Conservation (phyloP, 2,888 invertebrate genomes). For the Caenorhabditis becei region DNA sequence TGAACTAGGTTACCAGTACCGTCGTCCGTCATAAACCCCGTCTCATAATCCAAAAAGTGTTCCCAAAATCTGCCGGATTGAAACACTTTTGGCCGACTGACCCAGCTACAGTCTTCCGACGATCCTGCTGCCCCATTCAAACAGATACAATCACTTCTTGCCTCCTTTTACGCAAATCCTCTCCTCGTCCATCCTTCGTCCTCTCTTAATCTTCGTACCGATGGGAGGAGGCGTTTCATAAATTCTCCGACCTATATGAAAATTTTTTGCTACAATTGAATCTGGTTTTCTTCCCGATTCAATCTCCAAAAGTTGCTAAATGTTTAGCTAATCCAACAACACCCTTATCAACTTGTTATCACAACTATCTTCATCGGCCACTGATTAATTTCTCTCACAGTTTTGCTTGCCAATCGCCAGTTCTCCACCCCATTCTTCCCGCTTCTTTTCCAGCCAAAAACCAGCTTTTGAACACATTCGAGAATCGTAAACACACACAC, state of each 20-base stretch:
- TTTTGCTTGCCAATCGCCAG: neutral
- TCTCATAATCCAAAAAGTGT: constrained; percentile 3
- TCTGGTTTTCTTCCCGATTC: neutral
- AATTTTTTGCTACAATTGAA: neutral
- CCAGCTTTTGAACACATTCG: constrained; percentile 41
- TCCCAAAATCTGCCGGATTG: neutral
- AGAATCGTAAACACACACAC: constrained; percentile 38
- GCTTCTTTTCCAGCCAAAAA: constrained; percentile 27
- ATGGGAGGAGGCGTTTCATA: constrained; percentile 8
- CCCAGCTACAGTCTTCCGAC: constrained; percentile 23
- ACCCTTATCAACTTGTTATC: constrained; percentile 11
- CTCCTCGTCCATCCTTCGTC: constrained; percentile 7
- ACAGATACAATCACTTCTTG: constrained; percentile 52
- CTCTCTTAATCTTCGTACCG: constrained; percentile 34
- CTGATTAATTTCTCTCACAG: constrained; percentile 9
- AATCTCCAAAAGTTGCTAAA: neutral
- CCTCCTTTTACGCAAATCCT: constrained; percentile 40
- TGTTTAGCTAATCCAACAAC: neutral
- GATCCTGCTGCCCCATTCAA: constrained; percentile 22
- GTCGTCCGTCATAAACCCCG: neutral
- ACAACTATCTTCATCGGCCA: neutral
- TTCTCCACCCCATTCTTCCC: neutral
- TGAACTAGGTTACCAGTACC: constrained; percentile 15
- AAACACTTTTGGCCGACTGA: constrained; percentile 23
- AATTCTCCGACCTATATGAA: neutral